A percentile compares a stretch with the other conserved stretches of the same genome.
Evolutionary conservation across 2,888 invertebrate genomes (phyloP).

Genomic region (Leptopilina syphax): DNA sequence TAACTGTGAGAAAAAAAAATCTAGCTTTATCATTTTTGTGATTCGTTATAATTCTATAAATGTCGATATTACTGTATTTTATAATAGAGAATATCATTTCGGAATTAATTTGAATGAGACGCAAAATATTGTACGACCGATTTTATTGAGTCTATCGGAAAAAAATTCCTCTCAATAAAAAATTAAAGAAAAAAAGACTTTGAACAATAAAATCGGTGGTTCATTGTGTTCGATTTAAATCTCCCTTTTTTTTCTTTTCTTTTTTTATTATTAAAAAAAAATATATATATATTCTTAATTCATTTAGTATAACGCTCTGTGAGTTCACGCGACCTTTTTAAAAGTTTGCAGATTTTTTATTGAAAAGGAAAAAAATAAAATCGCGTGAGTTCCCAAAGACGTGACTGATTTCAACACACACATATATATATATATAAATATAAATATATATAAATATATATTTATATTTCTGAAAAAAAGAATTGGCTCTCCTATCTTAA

Average conservation of each 20-base stretch:
- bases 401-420: neutral
- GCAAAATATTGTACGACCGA: neutral
- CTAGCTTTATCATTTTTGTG: constrained; percentile 6
- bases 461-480: constrained; percentile 26
- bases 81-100: constrained; percentile 7
- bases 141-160: neutral
- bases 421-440: neutral
- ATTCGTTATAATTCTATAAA: neutral
- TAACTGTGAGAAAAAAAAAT: neutral
- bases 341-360: constrained; percentile 31
- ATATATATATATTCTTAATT: constrained; percentile 27
- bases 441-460: no score
- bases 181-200: neutral
- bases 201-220: constrained; percentile 12
- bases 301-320: constrained; percentile 5
- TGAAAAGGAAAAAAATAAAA: neutral
- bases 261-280: neutral
- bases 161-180: neutral
- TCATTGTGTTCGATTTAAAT: neutral
- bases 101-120: constrained; percentile 4
- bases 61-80: neutral
- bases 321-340: constrained; percentile 29
- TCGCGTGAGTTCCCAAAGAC: constrained; percentile 22
- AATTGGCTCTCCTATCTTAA: constrained; percentile 46
- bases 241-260: constrained; percentile 30